Evolutionary conservation across 1,140 invertebrate genomes (phyloP), one percentile per base, ranked within the genome.

Genomic region (Anthonomus grandis): DNA sequence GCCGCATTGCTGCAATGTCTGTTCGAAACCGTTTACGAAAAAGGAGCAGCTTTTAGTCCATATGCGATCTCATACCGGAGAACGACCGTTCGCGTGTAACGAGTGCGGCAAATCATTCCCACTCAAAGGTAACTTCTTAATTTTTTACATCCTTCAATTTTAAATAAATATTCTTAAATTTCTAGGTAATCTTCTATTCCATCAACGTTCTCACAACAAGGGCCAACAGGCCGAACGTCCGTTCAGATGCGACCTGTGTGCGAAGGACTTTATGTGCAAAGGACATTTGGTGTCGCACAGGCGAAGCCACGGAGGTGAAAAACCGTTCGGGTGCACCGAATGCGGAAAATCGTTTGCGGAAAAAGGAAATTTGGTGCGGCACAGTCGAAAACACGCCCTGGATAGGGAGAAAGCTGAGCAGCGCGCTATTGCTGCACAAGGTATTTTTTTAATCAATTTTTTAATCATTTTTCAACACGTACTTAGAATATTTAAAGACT

Each of bases 251-350:
- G 95, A 98, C 65, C 82, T 97, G 38, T 98, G 96, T 70, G 89
- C 91, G 21, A 98, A 98, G 75, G 91, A 95, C 64, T 99, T 99
- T 77, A 87, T 96, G 75, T 89, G 94, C 72, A 97, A 98, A 79
- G 93, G 94, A 34, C 93, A 97, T 76, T 80, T 97, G 51, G 86
- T 90, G 48, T 87, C 89, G 1, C 94, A 97, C 71, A 81, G 91
- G 63, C 82, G 91, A 49, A 93, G 90, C 19, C 94, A 97, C 72
- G 89, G 88, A 13, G 90, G 90, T 34, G 91, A 93, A 68, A 78
- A 87, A 57, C 90, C 89, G 1, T 89, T 90, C 70, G 81, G 81
- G 21, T 90, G 88, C 68, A 79, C 81, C 1, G 80, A 86, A 62
- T 89, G 86, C 68, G 84, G 84, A 57, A 89, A 90, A 74, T 86